A percentile compares a stretch with the other conserved stretches of the same genome.
These are phyloP conservation scores for Lamellibrachia satsuma DNA, from an alignment of 2,888 invertebrate genomes.

Conservation along the genomic window DNA sequence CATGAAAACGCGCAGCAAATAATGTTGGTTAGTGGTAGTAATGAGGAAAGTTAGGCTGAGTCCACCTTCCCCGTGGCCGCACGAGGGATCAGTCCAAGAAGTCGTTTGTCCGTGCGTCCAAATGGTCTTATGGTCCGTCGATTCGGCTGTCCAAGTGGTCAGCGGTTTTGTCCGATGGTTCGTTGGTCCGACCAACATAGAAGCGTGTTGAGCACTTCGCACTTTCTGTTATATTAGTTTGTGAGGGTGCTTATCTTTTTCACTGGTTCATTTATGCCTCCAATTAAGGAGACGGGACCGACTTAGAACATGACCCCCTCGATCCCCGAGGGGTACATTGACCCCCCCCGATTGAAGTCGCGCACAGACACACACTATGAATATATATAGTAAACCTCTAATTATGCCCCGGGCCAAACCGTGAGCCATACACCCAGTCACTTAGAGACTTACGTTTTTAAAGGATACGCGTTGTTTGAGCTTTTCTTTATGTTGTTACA, in stretches of 20 bases:
- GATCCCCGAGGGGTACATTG: too few relatives aligned
- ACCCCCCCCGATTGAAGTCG: neutral
- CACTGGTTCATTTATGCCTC: neutral
- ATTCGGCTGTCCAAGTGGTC: neutral
- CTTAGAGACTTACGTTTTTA: neutral
- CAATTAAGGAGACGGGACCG: neutral
- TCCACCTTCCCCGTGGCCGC: neutral
- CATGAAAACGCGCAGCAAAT: neutral
- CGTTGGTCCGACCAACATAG: neutral
- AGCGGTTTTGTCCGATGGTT: neutral
- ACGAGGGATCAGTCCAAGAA: neutral
- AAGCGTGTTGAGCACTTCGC: neutral
- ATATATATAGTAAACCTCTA: neutral
- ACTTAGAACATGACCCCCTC: neutral
- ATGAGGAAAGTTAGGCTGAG: neutral
- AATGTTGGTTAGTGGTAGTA: neutral
- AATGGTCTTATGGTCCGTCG: neutral
- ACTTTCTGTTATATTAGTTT: neutral
- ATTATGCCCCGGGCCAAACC: neutral
- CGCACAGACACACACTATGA: neutral
- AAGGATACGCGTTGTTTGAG: neutral
- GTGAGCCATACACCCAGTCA: neutral
- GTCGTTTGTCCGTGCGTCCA: neutral
- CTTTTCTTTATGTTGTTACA: neutral
- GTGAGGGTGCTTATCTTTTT: neutral